Evolutionary conservation across 1,140 invertebrate genomes (phyloP).

Genomic region (Conopomorpha cramerella): DNA sequence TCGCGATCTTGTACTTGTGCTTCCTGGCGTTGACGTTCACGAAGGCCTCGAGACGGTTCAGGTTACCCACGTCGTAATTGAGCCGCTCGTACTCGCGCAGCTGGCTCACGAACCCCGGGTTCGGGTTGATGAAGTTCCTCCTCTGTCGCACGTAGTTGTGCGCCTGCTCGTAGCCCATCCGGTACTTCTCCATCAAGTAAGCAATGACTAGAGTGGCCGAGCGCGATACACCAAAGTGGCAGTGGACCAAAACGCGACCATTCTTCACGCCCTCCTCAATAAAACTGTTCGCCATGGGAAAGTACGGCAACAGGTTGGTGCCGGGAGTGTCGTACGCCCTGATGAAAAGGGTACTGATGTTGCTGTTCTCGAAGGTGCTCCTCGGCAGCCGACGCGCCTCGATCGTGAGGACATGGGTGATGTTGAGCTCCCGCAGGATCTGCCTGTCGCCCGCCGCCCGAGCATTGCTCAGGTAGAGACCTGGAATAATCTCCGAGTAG

Average conservation of each 20-base stretch:
- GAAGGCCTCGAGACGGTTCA: constrained; percentile 31
- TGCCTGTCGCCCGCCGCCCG: constrained; percentile 30
- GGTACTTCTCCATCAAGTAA: constrained; percentile 90
- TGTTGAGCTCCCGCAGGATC: constrained; percentile 36
- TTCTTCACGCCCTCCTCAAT: constrained; percentile 39
- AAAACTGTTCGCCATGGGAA: constrained; percentile 48
- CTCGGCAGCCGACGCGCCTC: constrained; percentile 35
- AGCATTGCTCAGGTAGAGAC: constrained; percentile 47
- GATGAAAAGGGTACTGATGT: constrained; percentile 43
- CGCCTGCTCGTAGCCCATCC: constrained; percentile 85
- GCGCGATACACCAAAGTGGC: constrained; percentile 92
- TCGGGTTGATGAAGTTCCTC: constrained; percentile 91
- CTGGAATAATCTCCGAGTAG: constrained; percentile 41
- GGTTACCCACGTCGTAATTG: constrained; percentile 33
- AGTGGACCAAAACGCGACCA: constrained; percentile 86
- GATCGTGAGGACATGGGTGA: constrained; percentile 48
- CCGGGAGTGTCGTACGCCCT: constrained; percentile 43
- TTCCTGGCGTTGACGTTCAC: constrained; percentile 37
- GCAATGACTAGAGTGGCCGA: constrained; percentile 94
- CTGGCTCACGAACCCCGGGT: constrained; percentile 97
- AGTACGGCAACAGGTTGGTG: constrained; percentile 45
- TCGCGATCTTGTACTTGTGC: constrained; percentile 42
- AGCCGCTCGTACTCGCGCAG: constrained; percentile 69
- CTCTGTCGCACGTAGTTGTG: constrained; percentile 86
- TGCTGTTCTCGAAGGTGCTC: constrained; percentile 25